These are phyloP conservation scores for Lithobates pipiens DNA, from an alignment of 2,797 vertebrate species.

Conservation along the genomic window DNA sequence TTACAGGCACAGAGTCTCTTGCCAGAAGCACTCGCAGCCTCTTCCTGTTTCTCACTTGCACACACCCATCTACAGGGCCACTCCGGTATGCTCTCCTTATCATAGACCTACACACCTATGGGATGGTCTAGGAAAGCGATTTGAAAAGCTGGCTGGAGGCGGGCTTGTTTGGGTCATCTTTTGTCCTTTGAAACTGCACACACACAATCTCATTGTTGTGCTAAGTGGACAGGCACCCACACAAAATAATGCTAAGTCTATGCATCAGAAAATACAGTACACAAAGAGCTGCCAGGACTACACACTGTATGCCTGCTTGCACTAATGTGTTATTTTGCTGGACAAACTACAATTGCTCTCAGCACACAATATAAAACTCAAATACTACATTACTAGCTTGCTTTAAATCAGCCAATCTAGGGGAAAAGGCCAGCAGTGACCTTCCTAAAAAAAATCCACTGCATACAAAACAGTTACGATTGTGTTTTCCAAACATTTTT, in stretches of 20 bases:
- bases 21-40: conserved; percentile 63
- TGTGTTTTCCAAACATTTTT: too few relatives aligned
- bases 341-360: too few relatives aligned
- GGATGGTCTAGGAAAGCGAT: conserved; percentile 56
- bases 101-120: conserved; percentile 69
- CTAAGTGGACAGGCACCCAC: conserved; percentile 55
- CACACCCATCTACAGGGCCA: conserved; percentile 76
- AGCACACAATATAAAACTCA: too few relatives aligned
- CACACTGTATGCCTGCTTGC: not conserved
- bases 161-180: conserved; percentile 35
- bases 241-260: conserved; percentile 21
- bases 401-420: too few relatives aligned
- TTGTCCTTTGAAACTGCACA: conserved; percentile 42
- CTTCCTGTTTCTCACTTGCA: conserved; percentile 78
- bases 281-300: conserved; percentile 2
- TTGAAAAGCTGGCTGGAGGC: conserved; percentile 46
- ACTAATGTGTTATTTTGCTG: not conserved
- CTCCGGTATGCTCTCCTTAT: conserved; percentile 69
- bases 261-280: conserved; percentile 16
- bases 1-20: conserved; percentile 64
- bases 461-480: too few relatives aligned
- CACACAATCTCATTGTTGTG: conserved; percentile 53
- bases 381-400: too few relatives aligned
- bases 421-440: too few relatives aligned
- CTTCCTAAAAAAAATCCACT: too few relatives aligned